Percentiles rank a stretch among this genome's conserved stretches.
These are phyloP conservation scores for Trididemnum nubilum DNA, from an alignment of 23 tunicate species.

Conservation along the genomic window DNA sequence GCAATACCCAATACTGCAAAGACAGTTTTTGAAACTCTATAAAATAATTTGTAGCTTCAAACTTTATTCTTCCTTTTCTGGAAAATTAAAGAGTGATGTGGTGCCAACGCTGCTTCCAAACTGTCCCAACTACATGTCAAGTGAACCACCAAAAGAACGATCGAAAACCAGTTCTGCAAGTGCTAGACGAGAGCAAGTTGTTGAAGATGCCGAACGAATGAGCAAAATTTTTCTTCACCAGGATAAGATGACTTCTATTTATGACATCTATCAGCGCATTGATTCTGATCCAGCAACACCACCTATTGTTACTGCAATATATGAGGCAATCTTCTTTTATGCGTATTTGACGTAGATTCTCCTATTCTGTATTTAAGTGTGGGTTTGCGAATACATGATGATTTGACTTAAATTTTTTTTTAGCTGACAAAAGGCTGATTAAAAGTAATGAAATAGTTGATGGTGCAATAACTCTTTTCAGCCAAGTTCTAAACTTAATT, in stretches of 20 bases:
- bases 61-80: too few species aligned
- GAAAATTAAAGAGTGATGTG: too few species aligned
- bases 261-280: constrained; percentile 9
- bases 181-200: background rate
- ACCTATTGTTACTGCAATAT: background rate
- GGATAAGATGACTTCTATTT: background rate
- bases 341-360: too few species aligned
- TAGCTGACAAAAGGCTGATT: background rate
- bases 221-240: background rate
- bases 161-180: too few species aligned
- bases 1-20: too few species aligned
- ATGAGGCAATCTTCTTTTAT: background rate
- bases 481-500: background rate
- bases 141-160: background rate
- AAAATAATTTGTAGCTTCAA: too few species aligned
- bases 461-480: too few species aligned
- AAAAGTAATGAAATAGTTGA: background rate
- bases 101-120: constrained; percentile 3
- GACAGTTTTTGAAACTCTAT: too few species aligned
- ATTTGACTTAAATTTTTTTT: too few species aligned
- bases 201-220: constrained; percentile 11
- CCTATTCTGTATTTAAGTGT: too few species aligned
- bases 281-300: background rate
- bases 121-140: background rate
- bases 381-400: too few species aligned